These are phyloP conservation scores for Smittia sp. DNA, from an alignment of 2,888 invertebrate genomes.

Conservation along the genomic window DNA sequence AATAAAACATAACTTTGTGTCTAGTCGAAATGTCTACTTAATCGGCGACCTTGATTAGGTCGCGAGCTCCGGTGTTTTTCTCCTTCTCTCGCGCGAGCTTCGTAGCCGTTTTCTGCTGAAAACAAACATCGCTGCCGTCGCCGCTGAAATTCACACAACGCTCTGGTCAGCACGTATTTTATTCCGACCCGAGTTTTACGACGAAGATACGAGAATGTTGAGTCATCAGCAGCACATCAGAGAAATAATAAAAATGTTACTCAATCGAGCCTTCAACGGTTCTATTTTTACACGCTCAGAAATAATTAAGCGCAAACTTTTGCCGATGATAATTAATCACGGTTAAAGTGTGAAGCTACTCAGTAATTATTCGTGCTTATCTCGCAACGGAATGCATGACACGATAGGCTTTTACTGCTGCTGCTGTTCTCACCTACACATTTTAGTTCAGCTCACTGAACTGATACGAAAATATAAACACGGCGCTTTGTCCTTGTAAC, in stretches of 20 bases:
- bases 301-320: too few relatives aligned
- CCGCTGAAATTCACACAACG: neutral
- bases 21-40: conserved; percentile 30
- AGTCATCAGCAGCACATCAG: too few relatives aligned
- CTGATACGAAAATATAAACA: conserved; percentile 21
- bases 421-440: neutral
- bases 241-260: too few relatives aligned
- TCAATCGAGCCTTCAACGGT: too few relatives aligned
- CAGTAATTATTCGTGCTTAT: neutral
- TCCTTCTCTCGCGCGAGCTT: conserved; percentile 6
- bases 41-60: conserved; percentile 36
- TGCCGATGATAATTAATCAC: neutral
- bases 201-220: too few relatives aligned
- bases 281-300: too few relatives aligned
- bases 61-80: conserved; percentile 23
- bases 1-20: conserved; percentile 26
- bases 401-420: neutral
- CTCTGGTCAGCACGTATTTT: neutral
- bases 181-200: too few relatives aligned
- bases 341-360: conserved; percentile 4
- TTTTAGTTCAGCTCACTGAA: conserved; percentile 17
- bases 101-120: neutral
- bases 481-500: conserved; percentile 34
- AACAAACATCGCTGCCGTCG: neutral
- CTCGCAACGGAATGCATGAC: neutral